Percentiles rank a stretch among this genome's conserved stretches.
These are phyloP conservation scores for Perithous albicinctus DNA, from an alignment of 2,888 invertebrate genomes.

Conservation along the genomic window DNA sequence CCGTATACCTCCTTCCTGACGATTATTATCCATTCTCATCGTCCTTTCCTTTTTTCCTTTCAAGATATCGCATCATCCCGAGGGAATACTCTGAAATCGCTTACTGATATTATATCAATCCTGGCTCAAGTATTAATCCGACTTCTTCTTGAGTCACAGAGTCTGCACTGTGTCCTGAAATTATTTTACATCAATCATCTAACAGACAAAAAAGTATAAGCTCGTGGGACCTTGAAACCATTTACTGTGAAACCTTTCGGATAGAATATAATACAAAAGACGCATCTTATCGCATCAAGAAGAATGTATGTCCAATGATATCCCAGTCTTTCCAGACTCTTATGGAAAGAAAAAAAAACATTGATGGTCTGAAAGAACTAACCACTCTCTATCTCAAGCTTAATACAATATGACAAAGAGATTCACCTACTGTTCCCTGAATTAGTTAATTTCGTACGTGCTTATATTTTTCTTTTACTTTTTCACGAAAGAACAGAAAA, in stretches of 20 bases:
- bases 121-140: neutral
- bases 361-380: too few relatives aligned
- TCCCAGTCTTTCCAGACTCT: neutral
- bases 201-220: neutral
- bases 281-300: neutral
- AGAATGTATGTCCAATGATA: neutral
- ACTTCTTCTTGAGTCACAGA: neutral
- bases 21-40: neutral
- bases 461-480: neutral
- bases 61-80: neutral
- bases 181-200: neutral
- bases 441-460: too few relatives aligned
- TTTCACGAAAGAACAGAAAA: neutral
- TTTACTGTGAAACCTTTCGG: neutral
- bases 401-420: too few relatives aligned
- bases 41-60: neutral
- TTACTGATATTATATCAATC: neutral
- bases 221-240: neutral
- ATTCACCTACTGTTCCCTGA: too few relatives aligned
- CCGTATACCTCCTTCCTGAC: neutral
- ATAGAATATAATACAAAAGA: neutral
- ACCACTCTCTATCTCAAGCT: too few relatives aligned
- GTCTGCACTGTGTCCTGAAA: neutral
- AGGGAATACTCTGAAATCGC: neutral
- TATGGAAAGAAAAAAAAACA: neutral